Base-by-base conservation (phyloP, 2,888 invertebrate genomes). In the Zygogramma bicolorata region DNA sequence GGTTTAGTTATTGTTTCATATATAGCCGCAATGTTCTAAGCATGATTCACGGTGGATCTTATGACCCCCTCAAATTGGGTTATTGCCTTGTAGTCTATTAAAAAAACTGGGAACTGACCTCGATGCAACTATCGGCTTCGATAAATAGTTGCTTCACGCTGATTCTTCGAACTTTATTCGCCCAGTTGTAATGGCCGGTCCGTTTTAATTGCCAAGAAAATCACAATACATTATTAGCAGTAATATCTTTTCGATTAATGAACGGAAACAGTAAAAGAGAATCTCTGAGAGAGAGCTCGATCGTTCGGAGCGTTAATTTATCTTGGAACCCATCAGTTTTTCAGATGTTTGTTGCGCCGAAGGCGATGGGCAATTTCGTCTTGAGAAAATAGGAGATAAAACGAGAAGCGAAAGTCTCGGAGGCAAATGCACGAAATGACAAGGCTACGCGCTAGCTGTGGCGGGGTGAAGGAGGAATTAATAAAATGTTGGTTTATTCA, bases 401-500 rank as follows among this genome's bases (percentile, higher is more conserved):
- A 67, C 49, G 53, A 67, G 31, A 59, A 60, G 46, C 20, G 46
- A 29, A 31, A 60, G 38, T 60, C 60, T 60, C 27, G 13, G 46
- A 49, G 49, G 60, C 67, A 67, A 60, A 42, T n/a, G 10, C 7
- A 46, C 10, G 49, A 57, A 62, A 69, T 62, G 68, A 62, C 53
- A 63, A 69, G 62, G n/a, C 57, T 57, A 53, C 68, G 40, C 46
- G 63, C 59, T 62, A 61, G 60, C 68, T n/a, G 10, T 25, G 38
- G 22, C 49, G 34, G 58, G 58, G 46, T 46, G 20, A 10, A 22
- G 46, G 20, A 46, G 20, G 22, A 63, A 63, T 46, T 38, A 63
- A 25, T 53, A 46, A 63, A 46, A 29, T 42, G 18, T 46, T 58
- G 20, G 8, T 66, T 66, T 57, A 66, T 57, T 66, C 25, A 15